Percentiles rank a stretch among this genome's conserved stretches.
phyloP scores from a whole-genome alignment of 2,888 invertebrate genomes.

The Catotricha subobsoleta region DNA sequence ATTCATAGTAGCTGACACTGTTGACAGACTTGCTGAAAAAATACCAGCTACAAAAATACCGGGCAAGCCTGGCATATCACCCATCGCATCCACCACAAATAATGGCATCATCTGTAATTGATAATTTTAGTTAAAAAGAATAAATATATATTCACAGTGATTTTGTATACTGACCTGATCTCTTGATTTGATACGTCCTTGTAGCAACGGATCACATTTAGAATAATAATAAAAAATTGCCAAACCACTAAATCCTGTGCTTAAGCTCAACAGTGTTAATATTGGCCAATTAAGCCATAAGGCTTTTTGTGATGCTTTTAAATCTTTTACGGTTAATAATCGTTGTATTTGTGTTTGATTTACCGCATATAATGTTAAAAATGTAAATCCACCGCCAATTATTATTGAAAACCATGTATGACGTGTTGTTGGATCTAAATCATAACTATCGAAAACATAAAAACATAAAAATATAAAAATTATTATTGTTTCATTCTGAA shows the following conservation, averaged over 20 bases:
- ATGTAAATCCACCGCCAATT: conserved; percentile 67
- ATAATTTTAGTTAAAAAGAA: background rate
- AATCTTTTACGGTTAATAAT: conserved; percentile 47
- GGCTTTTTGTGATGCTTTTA: conserved; percentile 51
- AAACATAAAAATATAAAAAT: background rate
- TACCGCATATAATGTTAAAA: conserved; percentile 65
- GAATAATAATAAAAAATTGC: conserved; percentile 70
- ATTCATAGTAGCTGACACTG: conserved; percentile 80
- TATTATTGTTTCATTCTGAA: background rate
- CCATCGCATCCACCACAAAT: conserved; percentile 60
- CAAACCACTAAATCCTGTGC: conserved; percentile 60
- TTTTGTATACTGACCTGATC: conserved; percentile 38
- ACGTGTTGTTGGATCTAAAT: conserved; percentile 59
- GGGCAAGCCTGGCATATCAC: conserved; percentile 54
- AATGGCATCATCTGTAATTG: conserved; percentile 43
- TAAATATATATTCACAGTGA: background rate
- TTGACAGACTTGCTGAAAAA: conserved; percentile 79
- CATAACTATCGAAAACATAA: conserved; percentile 37
- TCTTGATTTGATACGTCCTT: conserved; percentile 39
- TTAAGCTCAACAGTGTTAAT: conserved; percentile 48
- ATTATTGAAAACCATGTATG: conserved; percentile 69
- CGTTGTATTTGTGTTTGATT: conserved; percentile 74
- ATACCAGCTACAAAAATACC: conserved; percentile 84
- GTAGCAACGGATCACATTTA: conserved; percentile 58
- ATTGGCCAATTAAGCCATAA: conserved; percentile 72